These are phyloP conservation scores for Dolichomitus sp. DNA, from an alignment of 2,888 invertebrate genomes.

Conservation along the genomic window DNA sequence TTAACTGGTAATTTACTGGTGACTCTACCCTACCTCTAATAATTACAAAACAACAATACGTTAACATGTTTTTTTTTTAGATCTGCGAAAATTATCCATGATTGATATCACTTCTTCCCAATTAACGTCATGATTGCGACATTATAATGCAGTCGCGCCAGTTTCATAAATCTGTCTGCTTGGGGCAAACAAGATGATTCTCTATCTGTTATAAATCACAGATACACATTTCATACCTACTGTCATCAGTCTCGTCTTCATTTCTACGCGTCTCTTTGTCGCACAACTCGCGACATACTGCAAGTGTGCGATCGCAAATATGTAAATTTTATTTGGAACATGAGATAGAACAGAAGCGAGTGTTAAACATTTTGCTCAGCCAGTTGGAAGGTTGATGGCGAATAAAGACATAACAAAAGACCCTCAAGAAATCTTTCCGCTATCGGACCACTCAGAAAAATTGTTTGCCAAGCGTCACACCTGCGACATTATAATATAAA, in stretches of 20 bases:
- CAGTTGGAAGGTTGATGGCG: too few species aligned
- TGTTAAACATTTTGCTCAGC: background rate
- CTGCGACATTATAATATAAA: background rate
- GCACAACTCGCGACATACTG: background rate
- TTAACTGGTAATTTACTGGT: too few species aligned
- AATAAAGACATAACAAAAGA: background rate
- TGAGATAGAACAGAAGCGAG: background rate
- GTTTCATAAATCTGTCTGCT: conserved; percentile 63
- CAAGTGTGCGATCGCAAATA: conserved; percentile 34
- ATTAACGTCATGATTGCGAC: conserved; percentile 25
- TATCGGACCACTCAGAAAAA: background rate
- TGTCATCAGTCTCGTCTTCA: conserved; percentile 9
- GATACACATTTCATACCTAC: conserved; percentile 31
- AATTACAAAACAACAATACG: background rate
- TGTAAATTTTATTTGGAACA: conserved; percentile 46
- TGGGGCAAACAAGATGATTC: conserved; percentile 45
- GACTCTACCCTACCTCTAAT: too few species aligned
- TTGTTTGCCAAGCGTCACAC: conserved; percentile 10
- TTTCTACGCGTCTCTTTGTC: background rate
- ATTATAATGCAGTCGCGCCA: conserved; percentile 23
- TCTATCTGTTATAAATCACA: conserved; percentile 54
- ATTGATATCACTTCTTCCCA: background rate
- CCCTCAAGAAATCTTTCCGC: background rate
- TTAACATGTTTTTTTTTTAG: background rate
- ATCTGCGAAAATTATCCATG: background rate